A percentile compares a stretch with the other conserved stretches of the same genome.
These are phyloP conservation scores for Aphelinus atriplicis DNA, from an alignment of 1,140 invertebrate genomes.

Conservation along the genomic window DNA sequence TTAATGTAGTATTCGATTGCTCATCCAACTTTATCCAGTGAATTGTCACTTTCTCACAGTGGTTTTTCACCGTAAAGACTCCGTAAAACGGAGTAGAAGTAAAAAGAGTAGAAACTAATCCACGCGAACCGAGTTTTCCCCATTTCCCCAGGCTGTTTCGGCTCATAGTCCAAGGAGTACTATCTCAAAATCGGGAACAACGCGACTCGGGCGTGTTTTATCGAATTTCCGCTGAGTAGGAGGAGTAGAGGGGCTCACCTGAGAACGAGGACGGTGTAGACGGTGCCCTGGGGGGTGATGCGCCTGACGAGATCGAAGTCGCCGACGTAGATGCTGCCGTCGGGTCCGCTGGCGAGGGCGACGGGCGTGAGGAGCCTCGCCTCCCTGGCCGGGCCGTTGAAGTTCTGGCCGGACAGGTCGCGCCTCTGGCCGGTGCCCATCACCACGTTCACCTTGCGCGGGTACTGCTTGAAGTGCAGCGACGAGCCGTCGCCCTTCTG, in stretches of 20 bases:
- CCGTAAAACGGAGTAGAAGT: too few species aligned
- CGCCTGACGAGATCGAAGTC: conserved; percentile 96
- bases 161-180: too few species aligned
- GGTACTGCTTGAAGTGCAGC: conserved; percentile 92
- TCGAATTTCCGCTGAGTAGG: neutral
- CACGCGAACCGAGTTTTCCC: too few species aligned
- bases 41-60: too few species aligned
- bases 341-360: conserved; percentile 90
- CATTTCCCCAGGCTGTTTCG: too few species aligned
- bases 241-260: conserved; percentile 70
- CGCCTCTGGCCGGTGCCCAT: conserved; percentile 93
- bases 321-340: conserved; percentile 96
- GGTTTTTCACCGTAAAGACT: too few species aligned
- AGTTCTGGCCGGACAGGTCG: conserved; percentile 80
- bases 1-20: too few species aligned
- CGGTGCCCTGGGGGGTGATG: conserved; percentile 89
- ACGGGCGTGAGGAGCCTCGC: conserved; percentile 90
- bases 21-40: too few species aligned
- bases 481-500: conserved; percentile 96
- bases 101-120: too few species aligned
- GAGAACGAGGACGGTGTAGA: conserved; percentile 92
- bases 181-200: too few species aligned
- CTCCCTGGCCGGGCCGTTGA: conserved; percentile 87
- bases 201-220: too few species aligned
- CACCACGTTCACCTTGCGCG: conserved; percentile 87